These are phyloP conservation scores for Heliconius nattereri DNA, from an alignment of 1,140 invertebrate genomes.

Conservation along the genomic window DNA sequence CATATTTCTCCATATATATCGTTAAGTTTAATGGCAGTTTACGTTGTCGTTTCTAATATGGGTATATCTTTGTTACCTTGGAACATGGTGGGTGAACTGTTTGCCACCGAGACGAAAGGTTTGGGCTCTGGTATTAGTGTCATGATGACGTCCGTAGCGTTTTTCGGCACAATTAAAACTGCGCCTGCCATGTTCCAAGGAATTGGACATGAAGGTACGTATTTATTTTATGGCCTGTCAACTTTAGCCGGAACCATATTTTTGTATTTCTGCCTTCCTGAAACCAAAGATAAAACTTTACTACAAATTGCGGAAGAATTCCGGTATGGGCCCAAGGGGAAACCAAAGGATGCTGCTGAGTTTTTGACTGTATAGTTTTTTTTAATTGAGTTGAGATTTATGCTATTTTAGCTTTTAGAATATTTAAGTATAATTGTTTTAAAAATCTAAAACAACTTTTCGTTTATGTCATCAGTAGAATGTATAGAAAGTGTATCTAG, in stretches of 20 bases:
- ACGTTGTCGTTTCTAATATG: conserved; percentile 72
- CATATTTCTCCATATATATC: conserved; percentile 64
- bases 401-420: neutral
- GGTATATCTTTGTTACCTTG: conserved; percentile 82
- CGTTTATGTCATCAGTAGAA: neutral
- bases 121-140: conserved; percentile 82
- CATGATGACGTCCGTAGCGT: conserved; percentile 83
- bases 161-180: conserved; percentile 84
- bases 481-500: neutral
- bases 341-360: conserved; percentile 30
- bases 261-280: conserved; percentile 84
- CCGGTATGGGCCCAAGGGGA: conserved; percentile 55
- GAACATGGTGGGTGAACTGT: conserved; percentile 82
- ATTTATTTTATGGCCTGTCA: conserved; percentile 84
- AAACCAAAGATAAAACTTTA: conserved; percentile 86
- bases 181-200: conserved; percentile 81
- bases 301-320: conserved; percentile 83
- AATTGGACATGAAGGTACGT: conserved; percentile 82
- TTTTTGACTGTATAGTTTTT: conserved; percentile 15
- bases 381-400: neutral
- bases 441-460: neutral
- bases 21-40: conserved; percentile 67
- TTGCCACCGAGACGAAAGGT: conserved; percentile 79
- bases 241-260: conserved; percentile 83
- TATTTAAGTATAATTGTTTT: neutral